Evolutionary conservation across 2,113 vertebrate species (phyloP), one percentile per base, ranked within the genome.

Genomic region (Calidris pygmaea): DNA sequence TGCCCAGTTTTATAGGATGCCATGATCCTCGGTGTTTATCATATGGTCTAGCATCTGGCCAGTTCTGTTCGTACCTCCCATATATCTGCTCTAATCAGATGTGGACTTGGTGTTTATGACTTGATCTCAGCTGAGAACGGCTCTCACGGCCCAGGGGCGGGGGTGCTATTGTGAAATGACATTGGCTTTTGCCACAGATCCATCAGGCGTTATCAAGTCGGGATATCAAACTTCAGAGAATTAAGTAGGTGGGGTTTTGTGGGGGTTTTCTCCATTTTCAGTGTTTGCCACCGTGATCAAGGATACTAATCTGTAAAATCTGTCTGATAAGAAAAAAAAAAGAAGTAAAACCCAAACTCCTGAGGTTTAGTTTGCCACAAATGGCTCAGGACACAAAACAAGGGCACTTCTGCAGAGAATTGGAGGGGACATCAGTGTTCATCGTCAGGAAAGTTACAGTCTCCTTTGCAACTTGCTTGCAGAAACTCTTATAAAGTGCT

Each of bases 1-100:
- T 92, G 95, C 84, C 89, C 39, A 32, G 85, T 95, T 98, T 98
- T 97, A 98, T 93, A 96, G 77, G 67, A 81, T 94, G 77, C 96
- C 95, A 34, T 81, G 95, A 96, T 92, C 97, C 96, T 98, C 67
- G 21, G 97, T 98, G 96, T 97, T 98, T 93, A 95, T 98, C 97
- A 96, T 97, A 98, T 97, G 98, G 97, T 94, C 84, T 85, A 96
- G 96, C 98, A 98, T 97, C 97, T 98, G 98, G 97, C 94, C 96
- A 95, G 77, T 92, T 89, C 93, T 70, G 30, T 95, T 96, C 95
- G 93, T 53, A 91, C 27, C 68, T 96, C 90, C 88, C 92, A 95
- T 96, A 84, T 95, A 98, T 98, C 94, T 98, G 90, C 85, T 97
- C 68, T 96, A 94, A 96, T 96, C 93, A 96, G 94, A 83, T 63